Percentiles rank a stretch among this genome's conserved stretches.
phyloP scores from a whole-genome alignment of 2,113 vertebrate genomes.

The Scomber colias region DNA sequence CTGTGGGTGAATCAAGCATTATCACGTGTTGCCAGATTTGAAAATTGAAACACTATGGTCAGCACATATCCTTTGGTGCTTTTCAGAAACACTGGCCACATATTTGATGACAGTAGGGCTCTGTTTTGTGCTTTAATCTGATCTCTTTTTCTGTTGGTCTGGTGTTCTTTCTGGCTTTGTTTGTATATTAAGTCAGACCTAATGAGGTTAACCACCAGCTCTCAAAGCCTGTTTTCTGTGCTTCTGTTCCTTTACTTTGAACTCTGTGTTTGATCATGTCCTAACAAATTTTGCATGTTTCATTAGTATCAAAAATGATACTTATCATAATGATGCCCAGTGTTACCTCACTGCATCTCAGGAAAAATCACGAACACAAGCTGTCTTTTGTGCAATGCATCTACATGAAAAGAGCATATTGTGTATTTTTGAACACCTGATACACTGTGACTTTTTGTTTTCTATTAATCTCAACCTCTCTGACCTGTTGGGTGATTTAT shows the following conservation, averaged over 20 bases:
- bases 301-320: too few species aligned
- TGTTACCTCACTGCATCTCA: too few species aligned
- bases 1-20: neutral
- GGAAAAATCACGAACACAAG: too few species aligned
- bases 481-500: too few species aligned
- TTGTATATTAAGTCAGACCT: slow-evolving; percentile 24
- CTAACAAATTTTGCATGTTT: too few species aligned
- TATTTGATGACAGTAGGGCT: slow-evolving; percentile 1
- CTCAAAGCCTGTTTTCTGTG: slow-evolving; percentile 21
- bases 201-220: slow-evolving; percentile 27
- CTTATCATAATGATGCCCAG: too few species aligned
- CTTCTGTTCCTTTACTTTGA: neutral
- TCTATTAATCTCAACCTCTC: too few species aligned
- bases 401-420: too few species aligned
- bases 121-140: slow-evolving; percentile 1
- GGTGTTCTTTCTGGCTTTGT: neutral
- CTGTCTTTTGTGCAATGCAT: too few species aligned
- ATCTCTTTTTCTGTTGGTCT: neutral
- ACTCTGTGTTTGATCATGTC: slow-evolving; percentile 5
- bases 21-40: neutral
- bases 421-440: too few species aligned
- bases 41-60: neutral
- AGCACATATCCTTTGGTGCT: neutral
- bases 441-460: too few species aligned
- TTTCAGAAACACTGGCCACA: slow-evolving; percentile 10